Conservation (phyloP, 2,888 invertebrate genomes). For the Aporophyla nigra region DNA sequence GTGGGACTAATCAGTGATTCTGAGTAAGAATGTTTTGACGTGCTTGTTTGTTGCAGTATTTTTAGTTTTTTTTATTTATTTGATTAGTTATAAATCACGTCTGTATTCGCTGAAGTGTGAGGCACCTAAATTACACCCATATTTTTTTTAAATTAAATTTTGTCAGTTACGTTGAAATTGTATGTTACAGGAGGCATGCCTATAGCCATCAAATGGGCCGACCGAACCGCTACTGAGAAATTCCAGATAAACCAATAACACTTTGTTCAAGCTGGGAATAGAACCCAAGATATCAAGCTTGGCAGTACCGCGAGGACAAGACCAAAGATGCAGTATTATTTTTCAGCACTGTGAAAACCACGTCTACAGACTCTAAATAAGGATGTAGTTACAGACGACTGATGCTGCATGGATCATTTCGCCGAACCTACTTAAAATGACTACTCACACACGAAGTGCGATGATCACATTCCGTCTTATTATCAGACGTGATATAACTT, state of each 20-base stretch:
- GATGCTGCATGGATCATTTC: not conserved
- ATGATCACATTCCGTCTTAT: too few relatives aligned
- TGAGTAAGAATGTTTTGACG: slow-evolving; percentile 15
- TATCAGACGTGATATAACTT: too few relatives aligned
- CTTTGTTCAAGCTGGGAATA: too few relatives aligned
- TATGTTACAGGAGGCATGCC: not conserved
- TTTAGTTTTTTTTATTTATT: not conserved
- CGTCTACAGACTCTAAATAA: not conserved
- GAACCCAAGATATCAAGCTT: too few relatives aligned
- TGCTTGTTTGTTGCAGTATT: not conserved
- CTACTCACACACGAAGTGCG: too few relatives aligned
- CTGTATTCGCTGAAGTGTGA: not conserved
- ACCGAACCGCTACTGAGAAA: too few relatives aligned
- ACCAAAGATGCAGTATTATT: too few relatives aligned
- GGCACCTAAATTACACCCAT: not conserved
- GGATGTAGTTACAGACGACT: not conserved
- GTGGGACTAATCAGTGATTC: slow-evolving; percentile 37
- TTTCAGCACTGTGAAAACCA: not conserved
- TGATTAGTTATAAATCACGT: not conserved
- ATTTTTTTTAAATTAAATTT: too few relatives aligned
- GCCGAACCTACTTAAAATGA: not conserved
- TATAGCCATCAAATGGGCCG: not conserved
- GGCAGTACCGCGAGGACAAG: too few relatives aligned
- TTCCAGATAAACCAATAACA: too few relatives aligned
- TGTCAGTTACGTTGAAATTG: too few relatives aligned